Base-by-base conservation (phyloP, 1,140 invertebrate genomes). In the Phymastichus coffea region DNA sequence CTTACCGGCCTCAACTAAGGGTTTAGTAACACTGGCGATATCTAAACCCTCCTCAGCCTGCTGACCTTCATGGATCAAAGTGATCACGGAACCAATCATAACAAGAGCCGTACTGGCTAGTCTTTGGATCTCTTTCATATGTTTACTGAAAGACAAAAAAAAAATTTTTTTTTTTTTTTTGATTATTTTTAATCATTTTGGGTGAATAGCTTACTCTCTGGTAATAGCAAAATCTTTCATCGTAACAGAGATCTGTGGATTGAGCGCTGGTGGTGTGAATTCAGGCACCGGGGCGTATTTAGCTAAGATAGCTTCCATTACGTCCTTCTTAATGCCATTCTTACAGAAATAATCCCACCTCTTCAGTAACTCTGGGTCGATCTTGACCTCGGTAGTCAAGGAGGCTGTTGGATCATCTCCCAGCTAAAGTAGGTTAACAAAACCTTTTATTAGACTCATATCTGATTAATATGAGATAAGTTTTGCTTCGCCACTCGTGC, bases 301-400 rank as follows among this genome's bases (percentile, higher is more conserved):
- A 19, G 30, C 53, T 3, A 55, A 17, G 17, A 55, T 38, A 43
- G 53, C 15, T 3, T 1, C 12, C 14, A 44, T 25, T 23, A 30
- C 28, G 38, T 55, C 53, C 19, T 33, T 55, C 1, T 33, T 33
- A 6, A 33, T 33, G 6, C 28, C 28, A 6, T 33, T 17, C 3
- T 15, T 2, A 15, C 53, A 55, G 12, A 44, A 55, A 44, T 22
- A 55, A 30, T 43, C 44, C 53, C 53, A 55, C 30, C 43, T 43
- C 0, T 55, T 55, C 1, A 30, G 4, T 15, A 55, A 14, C 2
- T 55, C 40, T 4, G 53, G 26, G 4, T n/a, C n/a, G 20, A 55
- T 33, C 4, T 17, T 25, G n/a, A 22, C 19, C 40, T 17, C 19
- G 3, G 19, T 43, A 2, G 53, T 38, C 4, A 25, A 6, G 43